Evolutionary conservation across 2,797 vertebrate species (phyloP).

Genomic region (Cebuella pygmaea): DNA sequence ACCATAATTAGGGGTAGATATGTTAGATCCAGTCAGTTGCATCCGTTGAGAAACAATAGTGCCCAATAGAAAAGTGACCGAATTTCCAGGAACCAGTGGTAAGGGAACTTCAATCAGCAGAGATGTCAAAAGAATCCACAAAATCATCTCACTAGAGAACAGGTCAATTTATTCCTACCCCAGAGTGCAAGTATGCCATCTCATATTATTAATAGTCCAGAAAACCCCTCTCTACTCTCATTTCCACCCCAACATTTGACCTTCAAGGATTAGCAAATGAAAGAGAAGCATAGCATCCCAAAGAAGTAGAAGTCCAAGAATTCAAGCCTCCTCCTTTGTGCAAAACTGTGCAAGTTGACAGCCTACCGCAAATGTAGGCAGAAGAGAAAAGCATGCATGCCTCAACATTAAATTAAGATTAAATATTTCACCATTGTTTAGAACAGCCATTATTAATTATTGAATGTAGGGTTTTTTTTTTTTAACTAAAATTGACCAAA

Average conservation of each 20-base stretch:
- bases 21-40: fast-evolving
- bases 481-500: not conserved
- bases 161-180: not conserved
- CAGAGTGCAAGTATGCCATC: not conserved
- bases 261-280: not conserved
- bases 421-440: not conserved
- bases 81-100: not conserved
- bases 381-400: not conserved
- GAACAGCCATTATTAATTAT: not conserved
- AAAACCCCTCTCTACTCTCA: not conserved
- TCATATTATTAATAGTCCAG: not conserved
- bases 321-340: not conserved
- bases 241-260: not conserved
- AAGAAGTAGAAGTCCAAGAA: not conserved
- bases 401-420: not conserved
- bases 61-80: not conserved
- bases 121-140: not conserved
- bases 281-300: not conserved
- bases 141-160: not conserved
- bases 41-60: not conserved
- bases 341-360: not conserved
- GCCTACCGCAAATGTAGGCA: not conserved
- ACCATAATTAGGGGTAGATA: too few relatives aligned
- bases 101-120: not conserved
- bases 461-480: not conserved